A percentile compares a stretch with the other conserved stretches of the same genome.
These are phyloP conservation scores for Drosophila kikkawai DNA, from an alignment of 1,140 invertebrate genomes.

Conservation along the genomic window DNA sequence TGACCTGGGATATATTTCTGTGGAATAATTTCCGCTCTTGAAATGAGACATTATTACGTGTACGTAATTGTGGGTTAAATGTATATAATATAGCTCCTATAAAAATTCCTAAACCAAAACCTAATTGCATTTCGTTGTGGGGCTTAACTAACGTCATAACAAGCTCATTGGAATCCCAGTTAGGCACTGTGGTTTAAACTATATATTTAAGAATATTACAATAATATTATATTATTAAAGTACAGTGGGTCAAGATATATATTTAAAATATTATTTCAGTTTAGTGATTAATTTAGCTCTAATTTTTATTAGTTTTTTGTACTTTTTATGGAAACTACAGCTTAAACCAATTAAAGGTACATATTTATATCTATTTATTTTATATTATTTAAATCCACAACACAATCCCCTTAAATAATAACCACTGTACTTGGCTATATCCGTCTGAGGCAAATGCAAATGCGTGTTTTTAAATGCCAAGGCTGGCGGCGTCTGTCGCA, in stretches of 20 bases:
- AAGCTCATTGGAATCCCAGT: background rate
- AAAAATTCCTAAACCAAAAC: conserved; percentile 15
- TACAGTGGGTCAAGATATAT: too few species aligned
- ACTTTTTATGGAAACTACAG: too few species aligned
- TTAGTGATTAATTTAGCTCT: too few species aligned
- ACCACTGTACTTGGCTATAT: conserved; percentile 36
- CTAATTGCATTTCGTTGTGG: conserved; percentile 22
- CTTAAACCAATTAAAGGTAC: too few species aligned
- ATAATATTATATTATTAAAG: too few species aligned
- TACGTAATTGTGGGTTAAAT: conserved; percentile 20
- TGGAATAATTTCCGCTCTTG: conserved; percentile 38
- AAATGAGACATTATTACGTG: conserved; percentile 24
- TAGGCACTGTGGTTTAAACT: conserved; percentile 2
- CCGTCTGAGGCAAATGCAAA: conserved; percentile 43
- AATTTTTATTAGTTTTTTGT: too few species aligned
- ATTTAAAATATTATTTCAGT: background rate
- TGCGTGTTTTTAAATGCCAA: conserved; percentile 69
- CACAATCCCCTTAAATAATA: background rate
- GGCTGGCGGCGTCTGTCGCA: conserved; percentile 35
- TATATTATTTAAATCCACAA: background rate
- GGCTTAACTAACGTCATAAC: background rate
- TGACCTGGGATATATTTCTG: conserved; percentile 15
- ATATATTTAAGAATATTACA: background rate
- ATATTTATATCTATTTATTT: background rate
- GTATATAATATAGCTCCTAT: background rate